Conservation (phyloP, 1,140 invertebrate species). For the Eueides isabella region DNA sequence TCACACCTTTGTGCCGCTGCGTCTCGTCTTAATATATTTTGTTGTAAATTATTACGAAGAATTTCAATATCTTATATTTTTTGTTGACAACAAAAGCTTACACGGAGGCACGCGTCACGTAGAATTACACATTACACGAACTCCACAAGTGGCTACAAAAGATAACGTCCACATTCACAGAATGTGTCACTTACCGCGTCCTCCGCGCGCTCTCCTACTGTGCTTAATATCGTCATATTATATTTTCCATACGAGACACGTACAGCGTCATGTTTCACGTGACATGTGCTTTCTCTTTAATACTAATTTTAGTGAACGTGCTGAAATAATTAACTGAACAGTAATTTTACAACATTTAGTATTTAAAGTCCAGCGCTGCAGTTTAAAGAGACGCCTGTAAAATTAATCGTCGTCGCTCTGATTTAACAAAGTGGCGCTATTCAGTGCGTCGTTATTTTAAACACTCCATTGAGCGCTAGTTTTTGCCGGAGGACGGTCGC, state of each 20-base stretch:
- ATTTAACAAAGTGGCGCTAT: background rate
- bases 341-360: background rate
- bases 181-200: background rate
- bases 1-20: too few relatives aligned
- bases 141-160: slow-evolving; percentile 7
- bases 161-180: slow-evolving; percentile 3
- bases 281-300: background rate
- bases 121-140: background rate
- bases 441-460: slow-evolving; percentile 11
- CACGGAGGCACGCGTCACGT: background rate
- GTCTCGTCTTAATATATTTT: background rate
- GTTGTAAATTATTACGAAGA: background rate
- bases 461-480: slow-evolving; percentile 10
- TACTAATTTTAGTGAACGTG: background rate
- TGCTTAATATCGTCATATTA: background rate
- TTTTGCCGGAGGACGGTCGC: background rate
- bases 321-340: background rate
- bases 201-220: background rate
- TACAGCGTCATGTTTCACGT: background rate
- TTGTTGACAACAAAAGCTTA: background rate
- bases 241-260: background rate
- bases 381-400: background rate
- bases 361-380: background rate
- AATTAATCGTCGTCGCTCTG: background rate
- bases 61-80: background rate